A percentile compares a stretch with the other conserved stretches of the same genome.
Evolutionary conservation across 2,113 vertebrate species (phyloP).

Genomic region (Calonectris borealis): DNA sequence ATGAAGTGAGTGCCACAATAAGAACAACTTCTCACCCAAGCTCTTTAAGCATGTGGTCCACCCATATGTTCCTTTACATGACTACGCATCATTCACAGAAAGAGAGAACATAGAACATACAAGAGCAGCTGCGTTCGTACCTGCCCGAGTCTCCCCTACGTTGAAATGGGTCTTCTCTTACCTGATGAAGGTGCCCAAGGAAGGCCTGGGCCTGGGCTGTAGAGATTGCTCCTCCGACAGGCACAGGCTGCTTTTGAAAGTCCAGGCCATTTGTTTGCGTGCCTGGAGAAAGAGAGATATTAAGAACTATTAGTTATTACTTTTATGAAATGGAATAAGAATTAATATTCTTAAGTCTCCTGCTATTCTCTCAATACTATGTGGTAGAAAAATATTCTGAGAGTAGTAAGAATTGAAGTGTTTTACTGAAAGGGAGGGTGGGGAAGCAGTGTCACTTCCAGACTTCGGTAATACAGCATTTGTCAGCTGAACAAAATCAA

Average conservation of each 20-base stretch:
- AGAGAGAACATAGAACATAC: background rate
- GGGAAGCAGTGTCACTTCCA: background rate
- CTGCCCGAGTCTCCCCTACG: background rate
- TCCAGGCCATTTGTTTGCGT: constrained; percentile 97
- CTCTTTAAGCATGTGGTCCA: background rate
- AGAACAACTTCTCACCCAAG: background rate
- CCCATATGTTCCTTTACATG: background rate
- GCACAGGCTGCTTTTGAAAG: constrained; percentile 94
- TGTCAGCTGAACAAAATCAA: background rate
- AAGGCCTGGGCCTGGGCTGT: constrained; percentile 98
- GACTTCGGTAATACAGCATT: background rate
- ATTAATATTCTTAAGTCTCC: background rate
- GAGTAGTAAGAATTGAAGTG: background rate
- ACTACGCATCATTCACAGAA: background rate
- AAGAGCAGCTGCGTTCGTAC: background rate
- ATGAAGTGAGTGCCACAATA: background rate
- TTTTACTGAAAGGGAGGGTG: background rate
- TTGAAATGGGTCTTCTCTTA: constrained; percentile 57
- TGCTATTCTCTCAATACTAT: background rate
- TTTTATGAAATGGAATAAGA: background rate
- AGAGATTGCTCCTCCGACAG: constrained; percentile 89
- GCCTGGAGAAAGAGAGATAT: constrained; percentile 74
- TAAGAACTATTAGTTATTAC: background rate
- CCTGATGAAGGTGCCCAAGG: constrained; percentile 94
- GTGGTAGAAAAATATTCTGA: background rate